Evolutionary conservation across 2,797 vertebrate genomes (phyloP).

Genomic region (Falco peregrinus): DNA sequence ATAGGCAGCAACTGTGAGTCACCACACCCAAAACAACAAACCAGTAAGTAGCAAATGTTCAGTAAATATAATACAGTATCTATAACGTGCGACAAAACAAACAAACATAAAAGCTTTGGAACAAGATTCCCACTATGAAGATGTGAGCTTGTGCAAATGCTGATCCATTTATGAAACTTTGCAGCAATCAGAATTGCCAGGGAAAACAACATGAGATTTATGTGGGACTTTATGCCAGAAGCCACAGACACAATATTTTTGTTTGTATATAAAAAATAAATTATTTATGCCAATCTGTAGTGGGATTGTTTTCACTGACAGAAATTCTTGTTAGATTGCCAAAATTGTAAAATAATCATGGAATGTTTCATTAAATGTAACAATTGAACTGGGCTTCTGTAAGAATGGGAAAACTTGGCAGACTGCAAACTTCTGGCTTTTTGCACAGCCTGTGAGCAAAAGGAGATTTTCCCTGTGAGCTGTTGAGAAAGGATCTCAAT

Average conservation of each 20-base stretch:
- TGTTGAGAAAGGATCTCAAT: background rate
- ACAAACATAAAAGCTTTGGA: background rate
- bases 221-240: background rate
- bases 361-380: background rate
- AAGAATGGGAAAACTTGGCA: background rate
- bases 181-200: background rate
- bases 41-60: background rate
- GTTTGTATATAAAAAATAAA: background rate
- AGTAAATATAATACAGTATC: background rate
- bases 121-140: background rate
- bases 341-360: background rate
- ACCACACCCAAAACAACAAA: background rate
- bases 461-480: background rate
- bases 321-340: background rate
- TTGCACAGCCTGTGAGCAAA: background rate
- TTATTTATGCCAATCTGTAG: background rate
- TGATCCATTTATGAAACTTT: background rate
- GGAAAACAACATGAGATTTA: background rate
- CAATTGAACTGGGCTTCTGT: background rate
- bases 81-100: slow-evolving; percentile 1
- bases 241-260: background rate
- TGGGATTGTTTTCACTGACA: background rate
- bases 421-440: background rate
- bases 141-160: background rate
- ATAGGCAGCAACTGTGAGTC: background rate